phyloP scores from a whole-genome alignment of 2,888 invertebrate genomes.

The Aspidiotus destructor region DNA sequence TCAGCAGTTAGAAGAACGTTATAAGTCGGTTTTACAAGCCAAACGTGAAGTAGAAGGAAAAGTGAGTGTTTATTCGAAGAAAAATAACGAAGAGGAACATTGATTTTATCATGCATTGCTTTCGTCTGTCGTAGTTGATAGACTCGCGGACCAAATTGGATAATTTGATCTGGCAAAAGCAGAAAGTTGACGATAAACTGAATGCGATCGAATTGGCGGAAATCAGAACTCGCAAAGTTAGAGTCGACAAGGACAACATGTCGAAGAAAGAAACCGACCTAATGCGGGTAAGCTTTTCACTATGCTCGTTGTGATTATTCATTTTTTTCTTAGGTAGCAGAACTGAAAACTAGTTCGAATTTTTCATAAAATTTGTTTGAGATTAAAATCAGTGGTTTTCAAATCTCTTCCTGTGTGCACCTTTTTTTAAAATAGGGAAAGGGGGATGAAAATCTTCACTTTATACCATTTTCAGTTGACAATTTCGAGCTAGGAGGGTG shows the following conservation, averaged over 20 bases:
- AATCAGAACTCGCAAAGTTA: conserved; percentile 5
- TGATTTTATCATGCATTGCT: background rate
- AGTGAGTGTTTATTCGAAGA: background rate
- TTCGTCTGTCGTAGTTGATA: background rate
- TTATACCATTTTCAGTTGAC: too few relatives aligned
- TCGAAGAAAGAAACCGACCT: conserved; percentile 8
- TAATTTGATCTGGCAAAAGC: conserved; percentile 14
- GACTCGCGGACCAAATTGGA: conserved; percentile 13
- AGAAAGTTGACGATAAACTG: conserved; percentile 19
- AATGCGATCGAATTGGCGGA: conserved; percentile 14
- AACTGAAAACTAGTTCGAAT: too few relatives aligned
- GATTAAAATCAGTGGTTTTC: too few relatives aligned
- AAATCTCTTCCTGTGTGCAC: too few relatives aligned
- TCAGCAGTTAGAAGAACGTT: conserved; percentile 8
- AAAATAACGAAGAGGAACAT: background rate
- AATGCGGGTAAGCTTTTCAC: background rate
- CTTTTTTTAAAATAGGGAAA: too few relatives aligned
- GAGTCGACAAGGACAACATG: background rate
- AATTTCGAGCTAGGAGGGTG: background rate
- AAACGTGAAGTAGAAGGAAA: conserved; percentile 12
- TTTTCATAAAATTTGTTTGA: too few relatives aligned
- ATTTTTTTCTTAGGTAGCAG: too few relatives aligned
- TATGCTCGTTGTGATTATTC: too few relatives aligned
- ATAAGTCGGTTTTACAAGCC: background rate
- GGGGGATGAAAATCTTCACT: too few relatives aligned